phyloP scores from a whole-genome alignment of 2,888 invertebrate genomes.

The Tholera decimalis region DNA sequence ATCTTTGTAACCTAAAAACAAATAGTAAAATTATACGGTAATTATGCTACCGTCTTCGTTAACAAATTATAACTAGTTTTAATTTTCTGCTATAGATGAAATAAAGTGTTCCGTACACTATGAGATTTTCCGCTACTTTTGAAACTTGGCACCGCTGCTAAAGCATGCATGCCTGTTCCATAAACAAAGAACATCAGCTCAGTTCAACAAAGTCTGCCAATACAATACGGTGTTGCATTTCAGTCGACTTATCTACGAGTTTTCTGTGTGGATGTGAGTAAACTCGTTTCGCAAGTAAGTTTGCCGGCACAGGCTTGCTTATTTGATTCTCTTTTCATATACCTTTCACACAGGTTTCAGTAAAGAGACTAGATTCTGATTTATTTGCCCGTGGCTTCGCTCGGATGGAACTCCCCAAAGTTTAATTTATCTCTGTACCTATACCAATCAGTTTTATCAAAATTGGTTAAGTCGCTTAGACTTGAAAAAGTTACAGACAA shows the following conservation, averaged over 20 bases:
- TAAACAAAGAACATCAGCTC: constrained; percentile 38
- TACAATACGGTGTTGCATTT: constrained; percentile 48
- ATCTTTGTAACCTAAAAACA: no score
- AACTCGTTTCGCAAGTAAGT: constrained; percentile 57
- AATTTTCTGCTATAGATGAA: neutral
- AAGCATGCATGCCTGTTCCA: constrained; percentile 1
- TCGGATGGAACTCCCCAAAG: no score
- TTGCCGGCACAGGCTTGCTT: constrained; percentile 51
- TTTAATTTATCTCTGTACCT: no score
- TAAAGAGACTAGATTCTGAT: constrained; percentile 29
- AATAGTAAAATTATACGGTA: neutral
- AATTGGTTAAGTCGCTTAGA: no score
- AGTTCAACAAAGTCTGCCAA: constrained; percentile 39
- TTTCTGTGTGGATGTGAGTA: constrained; percentile 44
- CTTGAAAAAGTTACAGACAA: no score
- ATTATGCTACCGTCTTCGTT: neutral
- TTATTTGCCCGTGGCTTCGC: no score
- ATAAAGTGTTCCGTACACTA: neutral
- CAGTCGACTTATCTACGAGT: constrained; percentile 42
- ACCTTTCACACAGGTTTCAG: constrained; percentile 35
- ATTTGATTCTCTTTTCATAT: constrained; percentile 49
- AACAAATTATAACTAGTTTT: neutral
- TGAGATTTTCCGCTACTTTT: neutral
- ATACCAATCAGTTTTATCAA: no score
- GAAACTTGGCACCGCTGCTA: constrained; percentile 9